These are phyloP conservation scores for Dinocampus coccinellae DNA, from an alignment of 2,888 invertebrate species.

Conservation along the genomic window DNA sequence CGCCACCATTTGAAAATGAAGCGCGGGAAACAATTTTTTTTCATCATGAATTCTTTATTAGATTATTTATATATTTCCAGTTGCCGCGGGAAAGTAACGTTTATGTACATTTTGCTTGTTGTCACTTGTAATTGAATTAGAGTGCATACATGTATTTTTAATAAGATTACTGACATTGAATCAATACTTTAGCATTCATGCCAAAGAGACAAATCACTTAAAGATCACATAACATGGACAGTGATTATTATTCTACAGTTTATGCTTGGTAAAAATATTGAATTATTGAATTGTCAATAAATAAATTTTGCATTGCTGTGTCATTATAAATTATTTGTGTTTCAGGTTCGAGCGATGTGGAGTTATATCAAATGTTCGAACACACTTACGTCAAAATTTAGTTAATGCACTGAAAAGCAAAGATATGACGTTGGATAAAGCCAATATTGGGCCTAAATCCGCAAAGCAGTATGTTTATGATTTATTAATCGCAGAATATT, in stretches of 20 bases:
- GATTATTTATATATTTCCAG: neutral
- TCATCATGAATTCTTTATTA: no score
- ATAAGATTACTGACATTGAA: neutral
- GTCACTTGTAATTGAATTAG: neutral
- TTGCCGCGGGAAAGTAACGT: constrained; percentile 16
- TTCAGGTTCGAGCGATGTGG: constrained; percentile 66
- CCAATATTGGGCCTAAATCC: constrained; percentile 52
- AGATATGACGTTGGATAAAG: constrained; percentile 54
- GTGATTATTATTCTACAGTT: constrained; percentile 59
- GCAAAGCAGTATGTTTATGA: constrained; percentile 66
- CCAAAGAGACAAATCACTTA: neutral
- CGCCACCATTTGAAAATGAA: no score
- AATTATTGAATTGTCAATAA: neutral
- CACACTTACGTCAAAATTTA: constrained; percentile 64
- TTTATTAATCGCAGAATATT: constrained; percentile 64
- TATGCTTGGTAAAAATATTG: constrained; percentile 60
- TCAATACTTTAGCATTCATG: no score
- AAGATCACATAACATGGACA: constrained; percentile 52
- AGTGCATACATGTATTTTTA: no score
- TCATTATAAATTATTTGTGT: constrained; percentile 1
- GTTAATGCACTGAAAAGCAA: constrained; percentile 63
- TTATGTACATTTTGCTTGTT: neutral
- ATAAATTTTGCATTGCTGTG: neutral
- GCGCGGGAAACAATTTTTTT: no score
- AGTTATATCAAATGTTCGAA: constrained; percentile 64